phyloP scores from a whole-genome alignment of 1,140 invertebrate species.

The Ladona fulva region DNA sequence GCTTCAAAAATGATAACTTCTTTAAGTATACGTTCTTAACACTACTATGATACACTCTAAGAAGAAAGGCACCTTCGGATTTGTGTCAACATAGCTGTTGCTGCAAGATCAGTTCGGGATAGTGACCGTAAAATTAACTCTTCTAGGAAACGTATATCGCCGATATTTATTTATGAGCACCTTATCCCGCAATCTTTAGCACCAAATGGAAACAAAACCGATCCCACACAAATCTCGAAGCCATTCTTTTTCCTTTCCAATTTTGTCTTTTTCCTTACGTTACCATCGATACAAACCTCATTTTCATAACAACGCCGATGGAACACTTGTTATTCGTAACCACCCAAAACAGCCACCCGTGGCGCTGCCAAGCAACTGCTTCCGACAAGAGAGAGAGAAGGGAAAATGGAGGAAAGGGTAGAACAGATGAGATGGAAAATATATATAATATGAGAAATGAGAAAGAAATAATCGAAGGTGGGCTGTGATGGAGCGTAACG shows the following conservation, averaged over 20 bases:
- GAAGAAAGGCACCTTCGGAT: too few species aligned
- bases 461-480: neutral
- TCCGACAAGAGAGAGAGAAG: neutral
- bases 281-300: neutral
- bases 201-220: too few species aligned
- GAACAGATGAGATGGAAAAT: neutral
- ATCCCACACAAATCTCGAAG: too few species aligned
- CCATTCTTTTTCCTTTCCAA: neutral
- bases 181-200: too few species aligned
- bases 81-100: too few species aligned
- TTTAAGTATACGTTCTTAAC: too few species aligned
- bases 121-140: too few species aligned
- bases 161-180: too few species aligned
- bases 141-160: too few species aligned
- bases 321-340: neutral
- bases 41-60: too few species aligned
- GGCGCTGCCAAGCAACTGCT: neutral
- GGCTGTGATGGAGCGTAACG: neutral
- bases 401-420: neutral
- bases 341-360: neutral
- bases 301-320: neutral
- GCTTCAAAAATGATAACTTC: too few species aligned
- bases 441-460: neutral
- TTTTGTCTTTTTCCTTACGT: neutral
- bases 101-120: too few species aligned